Percentiles rank a stretch among this genome's conserved stretches.
These are phyloP conservation scores for Bellardia pandia DNA, from an alignment of 2,888 invertebrate species.

Conservation along the genomic window DNA sequence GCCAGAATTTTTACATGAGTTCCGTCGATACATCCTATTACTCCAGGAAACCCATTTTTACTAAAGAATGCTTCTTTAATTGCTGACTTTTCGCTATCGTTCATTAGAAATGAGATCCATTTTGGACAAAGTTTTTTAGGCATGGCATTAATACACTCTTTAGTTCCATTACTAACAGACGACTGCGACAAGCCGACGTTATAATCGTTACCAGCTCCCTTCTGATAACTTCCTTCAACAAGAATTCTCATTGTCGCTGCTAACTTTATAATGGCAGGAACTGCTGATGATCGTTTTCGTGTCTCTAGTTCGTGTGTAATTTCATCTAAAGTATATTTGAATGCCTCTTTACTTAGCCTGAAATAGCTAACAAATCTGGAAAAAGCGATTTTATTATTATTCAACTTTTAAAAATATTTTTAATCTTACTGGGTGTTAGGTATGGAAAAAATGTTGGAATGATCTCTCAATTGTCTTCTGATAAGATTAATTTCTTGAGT, in stretches of 20 bases:
- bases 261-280: not conserved
- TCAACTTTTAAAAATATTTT: not conserved
- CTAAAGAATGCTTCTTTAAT: not conserved
- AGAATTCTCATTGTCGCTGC: slow-evolving; percentile 3
- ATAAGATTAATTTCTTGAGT: not conserved
- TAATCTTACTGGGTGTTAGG: not conserved
- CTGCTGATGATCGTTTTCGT: not conserved
- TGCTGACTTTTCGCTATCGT: slow-evolving; percentile 9
- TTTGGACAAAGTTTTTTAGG: not conserved
- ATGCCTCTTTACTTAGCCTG: too few species aligned
- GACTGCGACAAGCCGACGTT: not conserved
- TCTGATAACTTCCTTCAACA: slow-evolving; percentile 6
- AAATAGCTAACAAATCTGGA: not conserved
- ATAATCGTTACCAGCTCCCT: slow-evolving; percentile 9
- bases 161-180: slow-evolving; percentile 4
- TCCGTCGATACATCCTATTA: slow-evolving; percentile 13
- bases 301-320: not conserved
- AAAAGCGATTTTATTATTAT: not conserved
- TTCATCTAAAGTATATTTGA: slow-evolving; percentile 9
- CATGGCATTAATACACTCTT: slow-evolving; percentile 21
- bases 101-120: slow-evolving; percentile 6
- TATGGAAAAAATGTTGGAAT: not conserved
- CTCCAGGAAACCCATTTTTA: slow-evolving; percentile 20
- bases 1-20: not conserved
- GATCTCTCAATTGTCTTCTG: slow-evolving; percentile 2